These are phyloP conservation scores for Oceanodroma tethys DNA, from an alignment of 2,113 vertebrate species.

Conservation along the genomic window DNA sequence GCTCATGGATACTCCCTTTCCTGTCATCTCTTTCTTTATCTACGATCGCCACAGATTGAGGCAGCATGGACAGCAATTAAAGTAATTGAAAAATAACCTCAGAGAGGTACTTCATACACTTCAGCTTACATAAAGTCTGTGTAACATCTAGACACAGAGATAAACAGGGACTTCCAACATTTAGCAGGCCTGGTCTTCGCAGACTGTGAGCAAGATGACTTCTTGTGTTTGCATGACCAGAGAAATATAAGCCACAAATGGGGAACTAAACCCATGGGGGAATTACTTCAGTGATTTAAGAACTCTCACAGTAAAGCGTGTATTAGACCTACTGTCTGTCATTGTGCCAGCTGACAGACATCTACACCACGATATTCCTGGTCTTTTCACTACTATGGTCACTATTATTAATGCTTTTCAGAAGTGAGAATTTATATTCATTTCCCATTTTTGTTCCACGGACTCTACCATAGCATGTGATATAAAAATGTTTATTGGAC, in stretches of 20 bases:
- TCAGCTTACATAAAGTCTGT: background rate
- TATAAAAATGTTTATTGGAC: background rate
- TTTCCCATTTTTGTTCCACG: background rate
- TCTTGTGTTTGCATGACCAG: background rate
- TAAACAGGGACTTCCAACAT: background rate
- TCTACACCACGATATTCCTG: background rate
- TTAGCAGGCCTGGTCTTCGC: background rate
- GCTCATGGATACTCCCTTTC: background rate
- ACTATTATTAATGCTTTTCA: background rate
- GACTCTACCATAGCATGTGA: background rate
- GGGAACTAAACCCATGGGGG: background rate
- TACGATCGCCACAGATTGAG: background rate
- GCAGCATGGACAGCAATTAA: background rate
- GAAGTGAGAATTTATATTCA: background rate
- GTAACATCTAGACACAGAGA: background rate
- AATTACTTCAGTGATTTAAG: background rate
- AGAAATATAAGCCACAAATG: background rate
- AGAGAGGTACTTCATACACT: background rate
- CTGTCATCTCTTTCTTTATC: background rate
- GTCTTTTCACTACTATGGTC: background rate
- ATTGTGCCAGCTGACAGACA: background rate
- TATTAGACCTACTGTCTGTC: background rate
- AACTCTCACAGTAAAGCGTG: background rate
- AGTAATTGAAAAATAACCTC: background rate
- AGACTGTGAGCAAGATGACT: background rate